Conservation (phyloP, 2,113 vertebrate genomes). For the Pseudonaja textilis region DNA sequence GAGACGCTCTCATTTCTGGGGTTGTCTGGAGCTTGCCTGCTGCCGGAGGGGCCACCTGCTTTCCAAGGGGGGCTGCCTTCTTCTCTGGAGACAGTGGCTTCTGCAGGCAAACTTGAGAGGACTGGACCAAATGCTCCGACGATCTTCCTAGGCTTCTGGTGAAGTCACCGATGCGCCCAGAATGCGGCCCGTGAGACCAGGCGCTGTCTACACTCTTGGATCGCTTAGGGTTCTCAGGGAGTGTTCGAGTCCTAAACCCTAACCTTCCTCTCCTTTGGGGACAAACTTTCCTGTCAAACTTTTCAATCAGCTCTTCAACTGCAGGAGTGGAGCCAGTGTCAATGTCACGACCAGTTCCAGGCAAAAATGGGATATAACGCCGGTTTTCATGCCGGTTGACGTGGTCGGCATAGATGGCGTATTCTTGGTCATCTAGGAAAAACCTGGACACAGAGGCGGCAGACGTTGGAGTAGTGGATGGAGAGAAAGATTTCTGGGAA, state of each 20-base stretch:
- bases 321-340: constrained; percentile 87
- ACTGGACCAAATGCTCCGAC: constrained; percentile 81
- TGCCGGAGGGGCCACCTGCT: constrained; percentile 50
- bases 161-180: constrained; percentile 69
- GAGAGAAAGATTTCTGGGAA: constrained; percentile 77
- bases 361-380: constrained; percentile 91
- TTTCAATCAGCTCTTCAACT: constrained; percentile 91
- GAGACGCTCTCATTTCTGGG: constrained; percentile 8
- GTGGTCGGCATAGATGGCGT: constrained; percentile 83
- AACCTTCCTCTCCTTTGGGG: constrained; percentile 82
- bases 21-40: constrained; percentile 51
- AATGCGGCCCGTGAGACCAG: constrained; percentile 68
- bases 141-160: constrained; percentile 76
- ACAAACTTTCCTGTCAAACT: constrained; percentile 83
- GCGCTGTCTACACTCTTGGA: constrained; percentile 87
- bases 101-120: constrained; percentile 79
- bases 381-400: constrained; percentile 94
- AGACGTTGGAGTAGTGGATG: constrained; percentile 76
- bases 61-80: constrained; percentile 51
- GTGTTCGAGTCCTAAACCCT: constrained; percentile 83
- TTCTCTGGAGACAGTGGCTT: constrained; percentile 52
- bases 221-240: constrained; percentile 87
- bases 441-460: constrained; percentile 73
- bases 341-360: constrained; percentile 92
- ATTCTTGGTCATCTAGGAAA: constrained; percentile 81